Percentiles rank a stretch among this genome's conserved stretches.
Evolutionary conservation across 2,888 invertebrate genomes (phyloP).

Genomic region (Torymus auratus): DNA sequence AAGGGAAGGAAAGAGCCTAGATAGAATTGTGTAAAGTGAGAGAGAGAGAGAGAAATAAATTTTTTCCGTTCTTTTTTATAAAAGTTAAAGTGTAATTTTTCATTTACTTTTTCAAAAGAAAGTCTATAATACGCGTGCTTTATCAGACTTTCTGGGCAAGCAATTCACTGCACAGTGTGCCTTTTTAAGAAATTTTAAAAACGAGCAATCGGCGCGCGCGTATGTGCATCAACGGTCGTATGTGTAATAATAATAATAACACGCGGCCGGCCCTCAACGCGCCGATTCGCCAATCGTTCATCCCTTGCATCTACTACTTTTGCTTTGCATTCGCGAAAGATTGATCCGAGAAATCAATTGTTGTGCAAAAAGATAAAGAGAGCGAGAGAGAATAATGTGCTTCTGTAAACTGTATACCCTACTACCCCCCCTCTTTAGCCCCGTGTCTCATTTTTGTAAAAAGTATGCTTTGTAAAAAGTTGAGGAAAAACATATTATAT

Average conservation of each 20-base stretch:
- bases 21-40: constrained; percentile 30
- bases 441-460: constrained; percentile 33
- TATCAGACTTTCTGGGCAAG: constrained; percentile 57
- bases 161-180: constrained; percentile 60
- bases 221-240: neutral
- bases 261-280: neutral
- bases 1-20: constrained; percentile 24
- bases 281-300: constrained; percentile 45
- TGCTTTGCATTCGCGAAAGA: constrained; percentile 43
- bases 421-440: neutral
- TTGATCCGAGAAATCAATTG: constrained; percentile 30
- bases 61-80: constrained; percentile 29
- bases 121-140: constrained; percentile 52
- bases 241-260: too few relatives aligned
- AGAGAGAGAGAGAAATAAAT: neutral
- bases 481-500: constrained; percentile 38
- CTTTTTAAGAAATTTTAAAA: constrained; percentile 55
- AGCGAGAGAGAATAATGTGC: constrained; percentile 26
- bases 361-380: constrained; percentile 23
- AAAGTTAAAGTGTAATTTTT: constrained; percentile 27
- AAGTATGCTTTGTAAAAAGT: constrained; percentile 38
- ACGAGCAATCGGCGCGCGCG: constrained; percentile 37
- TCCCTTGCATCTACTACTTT: constrained; percentile 7
- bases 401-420: constrained; percentile 34
- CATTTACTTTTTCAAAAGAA: constrained; percentile 47